Percentiles rank a stretch among this genome's conserved stretches.
Evolutionary conservation across 2,113 vertebrate species (phyloP).

Genomic region (Zosterops hypoxanthus): DNA sequence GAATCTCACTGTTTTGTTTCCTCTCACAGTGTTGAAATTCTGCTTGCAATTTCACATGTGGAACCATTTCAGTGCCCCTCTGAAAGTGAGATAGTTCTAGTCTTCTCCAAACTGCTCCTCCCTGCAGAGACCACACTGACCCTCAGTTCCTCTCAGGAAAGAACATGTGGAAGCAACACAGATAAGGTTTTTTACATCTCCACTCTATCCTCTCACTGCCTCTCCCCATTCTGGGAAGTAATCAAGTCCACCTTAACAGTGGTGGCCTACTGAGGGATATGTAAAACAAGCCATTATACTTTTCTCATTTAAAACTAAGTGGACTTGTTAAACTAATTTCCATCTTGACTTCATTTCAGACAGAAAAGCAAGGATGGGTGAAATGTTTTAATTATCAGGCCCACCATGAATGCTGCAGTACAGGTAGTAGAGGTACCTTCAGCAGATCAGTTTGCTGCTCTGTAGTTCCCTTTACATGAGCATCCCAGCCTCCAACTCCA

Average conservation of each 20-base stretch:
- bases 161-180: neutral
- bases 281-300: neutral
- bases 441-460: neutral
- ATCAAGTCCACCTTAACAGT: neutral
- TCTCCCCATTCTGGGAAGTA: neutral
- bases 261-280: neutral
- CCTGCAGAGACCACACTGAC: neutral
- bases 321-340: neutral
- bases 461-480: neutral
- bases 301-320: constrained; percentile 5
- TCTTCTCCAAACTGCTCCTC: neutral
- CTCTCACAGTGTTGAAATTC: neutral
- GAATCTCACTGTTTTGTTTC: neutral
- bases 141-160: neutral
- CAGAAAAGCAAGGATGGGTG: neutral
- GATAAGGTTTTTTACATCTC: neutral
- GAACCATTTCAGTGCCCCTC: neutral
- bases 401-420: neutral
- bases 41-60: neutral
- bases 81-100: neutral
- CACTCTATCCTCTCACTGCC: neutral
- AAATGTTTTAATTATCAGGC: neutral
- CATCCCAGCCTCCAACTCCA: neutral
- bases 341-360: neutral
- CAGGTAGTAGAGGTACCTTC: neutral